Evolutionary conservation across 2,113 vertebrate genomes (phyloP).

Genomic region (Gallinago media): DNA sequence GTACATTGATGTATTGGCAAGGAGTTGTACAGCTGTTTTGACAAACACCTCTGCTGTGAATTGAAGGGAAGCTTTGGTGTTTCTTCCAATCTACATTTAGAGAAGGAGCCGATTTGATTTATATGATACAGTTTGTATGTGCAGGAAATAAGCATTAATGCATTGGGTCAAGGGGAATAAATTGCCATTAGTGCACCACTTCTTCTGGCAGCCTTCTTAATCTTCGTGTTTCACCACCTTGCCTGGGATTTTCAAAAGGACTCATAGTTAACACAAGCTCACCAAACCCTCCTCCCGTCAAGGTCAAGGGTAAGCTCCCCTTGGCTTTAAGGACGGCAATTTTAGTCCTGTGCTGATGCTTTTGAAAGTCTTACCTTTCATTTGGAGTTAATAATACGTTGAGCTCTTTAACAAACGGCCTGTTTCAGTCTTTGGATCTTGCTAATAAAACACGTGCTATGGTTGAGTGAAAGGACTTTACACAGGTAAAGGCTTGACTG

Average conservation of each 20-base stretch:
- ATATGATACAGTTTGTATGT: not conserved
- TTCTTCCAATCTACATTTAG: not conserved
- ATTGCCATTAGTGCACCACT: not conserved
- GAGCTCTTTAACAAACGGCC: not conserved
- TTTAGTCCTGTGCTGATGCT: conserved; percentile 1
- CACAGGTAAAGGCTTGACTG: not conserved
- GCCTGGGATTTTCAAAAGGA: conserved; percentile 4
- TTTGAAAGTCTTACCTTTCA: conserved; percentile 20
- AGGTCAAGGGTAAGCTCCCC: not conserved
- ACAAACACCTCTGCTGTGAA: not conserved
- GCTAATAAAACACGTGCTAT: not conserved
- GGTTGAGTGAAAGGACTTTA: not conserved
- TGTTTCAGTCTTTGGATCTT: not conserved
- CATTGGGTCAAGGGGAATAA: conserved; percentile 2
- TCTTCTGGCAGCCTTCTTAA: conserved; percentile 32
- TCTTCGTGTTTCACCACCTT: conserved; percentile 47
- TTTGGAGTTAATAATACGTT: not conserved
- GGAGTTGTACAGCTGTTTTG: not conserved
- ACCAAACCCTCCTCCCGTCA: not conserved
- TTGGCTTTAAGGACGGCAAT: not conserved
- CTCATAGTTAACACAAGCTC: not conserved
- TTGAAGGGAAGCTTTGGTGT: not conserved
- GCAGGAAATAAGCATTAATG: conserved; percentile 42
- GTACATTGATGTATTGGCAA: not conserved
- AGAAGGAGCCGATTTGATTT: conserved; percentile 21